A percentile compares a stretch with the other conserved stretches of the same genome.
phyloP scores from a whole-genome alignment of 1,140 invertebrate species.

The Zaprionus camerounensis region DNA sequence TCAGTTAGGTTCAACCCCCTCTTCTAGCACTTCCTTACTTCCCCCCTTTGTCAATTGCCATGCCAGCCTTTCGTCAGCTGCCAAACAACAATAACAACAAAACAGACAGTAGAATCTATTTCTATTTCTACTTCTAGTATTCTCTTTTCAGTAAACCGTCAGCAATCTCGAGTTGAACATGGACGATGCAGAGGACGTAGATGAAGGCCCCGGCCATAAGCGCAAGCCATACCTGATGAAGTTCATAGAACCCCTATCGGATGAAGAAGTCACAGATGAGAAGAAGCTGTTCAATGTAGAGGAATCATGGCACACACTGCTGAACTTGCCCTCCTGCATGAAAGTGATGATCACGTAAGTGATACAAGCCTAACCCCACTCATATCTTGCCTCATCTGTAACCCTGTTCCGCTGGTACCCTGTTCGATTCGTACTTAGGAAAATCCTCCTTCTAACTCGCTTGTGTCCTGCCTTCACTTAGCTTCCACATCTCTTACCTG shows the following conservation, averaged over 20 bases:
- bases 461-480: no score
- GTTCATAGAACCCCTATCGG: constrained; percentile 61
- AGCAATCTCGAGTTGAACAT: constrained; percentile 3
- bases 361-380: not conserved
- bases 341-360: constrained; percentile 76
- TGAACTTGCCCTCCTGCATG: constrained; percentile 60
- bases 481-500: no score
- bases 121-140: not conserved
- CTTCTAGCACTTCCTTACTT: not conserved
- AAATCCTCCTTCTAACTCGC: no score
- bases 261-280: constrained; percentile 56
- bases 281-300: constrained; percentile 57
- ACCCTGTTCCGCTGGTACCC: no score
- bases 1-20: not conserved
- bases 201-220: not conserved
- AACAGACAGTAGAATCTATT: not conserved
- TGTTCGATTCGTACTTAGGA: no score
- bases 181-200: constrained; percentile 17
- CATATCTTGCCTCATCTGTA: not conserved
- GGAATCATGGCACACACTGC: constrained; percentile 71
- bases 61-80: not conserved
- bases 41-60: not conserved
- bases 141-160: not conserved
- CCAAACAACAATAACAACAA: constrained; percentile 14
- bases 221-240: constrained; percentile 57